phyloP scores from a whole-genome alignment of 1,140 invertebrate species.

The Tribolium castaneum region DNA sequence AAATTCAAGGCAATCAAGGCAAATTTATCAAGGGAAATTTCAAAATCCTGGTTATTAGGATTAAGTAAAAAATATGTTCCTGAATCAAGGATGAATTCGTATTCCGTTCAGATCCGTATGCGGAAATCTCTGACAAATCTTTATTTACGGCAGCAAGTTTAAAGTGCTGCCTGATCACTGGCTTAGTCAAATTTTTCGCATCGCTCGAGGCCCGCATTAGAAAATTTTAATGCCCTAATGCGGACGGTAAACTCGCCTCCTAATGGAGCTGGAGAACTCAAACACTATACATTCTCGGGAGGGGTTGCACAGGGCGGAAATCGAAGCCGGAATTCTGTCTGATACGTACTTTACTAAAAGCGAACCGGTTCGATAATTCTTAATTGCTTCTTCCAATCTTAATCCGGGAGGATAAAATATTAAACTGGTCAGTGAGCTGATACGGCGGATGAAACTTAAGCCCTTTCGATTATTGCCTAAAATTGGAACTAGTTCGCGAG shows the following conservation, averaged over 20 bases:
- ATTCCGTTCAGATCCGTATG: conserved; percentile 46
- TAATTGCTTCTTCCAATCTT: conserved; percentile 44
- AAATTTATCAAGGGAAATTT: conserved; percentile 49
- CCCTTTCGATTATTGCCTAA: conserved; percentile 21
- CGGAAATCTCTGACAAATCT: conserved; percentile 46
- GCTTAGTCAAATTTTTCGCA: conserved; percentile 30
- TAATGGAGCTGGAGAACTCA: conserved; percentile 39
- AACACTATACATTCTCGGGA: conserved; percentile 35
- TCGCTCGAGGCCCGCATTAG: background rate
- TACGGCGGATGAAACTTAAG: conserved; percentile 15
- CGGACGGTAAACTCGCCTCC: background rate
- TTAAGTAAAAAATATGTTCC: conserved; percentile 49
- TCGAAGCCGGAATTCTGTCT: conserved; percentile 38
- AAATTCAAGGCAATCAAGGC: conserved; percentile 44
- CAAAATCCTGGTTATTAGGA: conserved; percentile 48
- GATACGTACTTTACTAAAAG: conserved; percentile 40
- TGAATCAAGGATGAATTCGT: conserved; percentile 47
- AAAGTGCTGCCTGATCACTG: conserved; percentile 27
- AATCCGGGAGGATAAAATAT: conserved; percentile 38
- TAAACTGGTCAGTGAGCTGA: conserved; percentile 36
- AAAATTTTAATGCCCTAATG: background rate
- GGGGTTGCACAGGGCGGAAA: conserved; percentile 19
- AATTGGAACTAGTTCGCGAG: background rate
- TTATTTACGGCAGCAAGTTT: conserved; percentile 46
- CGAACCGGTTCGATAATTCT: conserved; percentile 40